Evolutionary conservation across 2,113 vertebrate species (phyloP), one percentile per base, ranked within the genome.

Genomic region (Tachycineta bicolor): DNA sequence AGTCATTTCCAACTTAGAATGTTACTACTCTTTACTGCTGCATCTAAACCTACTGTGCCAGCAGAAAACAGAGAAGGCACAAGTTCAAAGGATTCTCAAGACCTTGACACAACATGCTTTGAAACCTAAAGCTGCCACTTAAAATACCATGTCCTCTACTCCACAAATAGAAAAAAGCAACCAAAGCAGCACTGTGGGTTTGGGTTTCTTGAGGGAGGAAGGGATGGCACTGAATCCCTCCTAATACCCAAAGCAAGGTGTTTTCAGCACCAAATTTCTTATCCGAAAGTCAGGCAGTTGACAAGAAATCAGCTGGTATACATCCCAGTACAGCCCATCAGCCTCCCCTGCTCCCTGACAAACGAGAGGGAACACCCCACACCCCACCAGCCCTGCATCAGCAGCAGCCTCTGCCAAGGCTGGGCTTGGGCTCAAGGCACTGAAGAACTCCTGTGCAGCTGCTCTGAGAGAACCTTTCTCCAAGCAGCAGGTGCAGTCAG

Each of bases 401-500:
- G 41, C 22, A 37, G 49, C 60, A 62, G 31, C 14, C 70, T 4
- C 55, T 31, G 46, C 28, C 52, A 37, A 33, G 12, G 24, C 6
- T 49, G 63, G 11, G n/a, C 47, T 71, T 28, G 10, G 79, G 39
- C 25, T 59, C 2, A 1, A 39, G 19, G 37, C n/a, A 67, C 65
- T 25, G 33, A 46, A 63, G 47, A 56, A 44, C 24, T 52, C 2
- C 0, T 5, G 24, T 3, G 2, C 1, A 3, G 34, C 44, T 76
- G 55, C 49, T 80, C 68, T 44, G 33, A 22, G 18, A 50, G 33
- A 79, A 21, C 10, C 21, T 3, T 43, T 69, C 31, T 49, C 12
- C 26, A 47, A 31, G 24, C 0, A 1, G 31, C 1, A 2, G 18
- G 5, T 26, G 24, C 23, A 60, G n/a, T 21, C 14, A 52, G 19